Base-by-base conservation (phyloP, 2,113 vertebrate genomes). In the Nerophis ophidion region DNA sequence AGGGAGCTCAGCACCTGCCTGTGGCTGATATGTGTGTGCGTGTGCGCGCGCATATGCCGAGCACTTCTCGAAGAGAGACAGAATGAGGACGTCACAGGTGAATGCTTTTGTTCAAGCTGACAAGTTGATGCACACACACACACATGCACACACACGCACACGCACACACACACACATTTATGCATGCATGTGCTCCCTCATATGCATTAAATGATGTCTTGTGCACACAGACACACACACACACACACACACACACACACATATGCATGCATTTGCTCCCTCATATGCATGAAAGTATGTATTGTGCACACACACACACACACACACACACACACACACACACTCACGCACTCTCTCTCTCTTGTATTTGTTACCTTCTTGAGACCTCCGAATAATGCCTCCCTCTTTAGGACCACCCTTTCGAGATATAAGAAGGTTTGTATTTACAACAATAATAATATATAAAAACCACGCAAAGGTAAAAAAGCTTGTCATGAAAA, bases 71-170 rank as follows among this genome's bases (percentile, higher is more conserved):
- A 71, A 74, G 75, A 76, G 68, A 85, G 87, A 88, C 87, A 87
- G 85, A 88, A 88, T 87, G 84, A 85, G 87, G 85, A 88, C 82
- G 78, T 87, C 85, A 87, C 82, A 85, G 81, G 85, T 86, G 85
- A 85, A 72, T 78, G 85, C 81, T 71, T 85, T 68, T 76, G 68
- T 76, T 74, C 68, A 72, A 76, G 75, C 76, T 86, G 85, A 86
- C 84, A 85, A 73, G 72, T 76, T 60, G 26, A 26, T 26, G 26
- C 26, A 26, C 26, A 26, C 26, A 26, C 26, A 26, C 26, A 26
- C 26, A 26, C 26, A 26, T 4, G 4, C 26, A 26, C 26, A 26
- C 26, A 26, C 26, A 26, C 26, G 4, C 26, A 26, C 56, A 50
- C 46, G 36, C 70, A 47, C 66, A 60, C 63, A 8, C 56, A 55